Percentiles rank a stretch among this genome's conserved stretches.
These are phyloP conservation scores for Macrobrachium nipponense DNA, from an alignment of 1,140 invertebrate genomes.

Conservation along the genomic window DNA sequence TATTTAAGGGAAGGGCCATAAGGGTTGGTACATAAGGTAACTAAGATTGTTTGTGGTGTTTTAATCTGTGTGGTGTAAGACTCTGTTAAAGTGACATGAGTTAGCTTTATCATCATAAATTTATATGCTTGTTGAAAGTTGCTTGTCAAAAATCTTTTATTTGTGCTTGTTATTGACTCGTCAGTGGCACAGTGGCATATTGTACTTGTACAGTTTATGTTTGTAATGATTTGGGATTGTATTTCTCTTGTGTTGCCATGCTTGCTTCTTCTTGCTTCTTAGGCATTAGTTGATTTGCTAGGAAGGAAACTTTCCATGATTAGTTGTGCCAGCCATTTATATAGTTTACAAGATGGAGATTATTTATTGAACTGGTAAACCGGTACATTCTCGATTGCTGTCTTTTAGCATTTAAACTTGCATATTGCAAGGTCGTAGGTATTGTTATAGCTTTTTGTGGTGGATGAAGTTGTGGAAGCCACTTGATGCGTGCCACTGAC, in stretches of 20 bases:
- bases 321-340: background rate
- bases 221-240: background rate
- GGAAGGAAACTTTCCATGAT: background rate
- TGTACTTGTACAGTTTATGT: background rate
- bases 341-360: background rate
- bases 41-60: no score
- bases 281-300: background rate
- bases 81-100: no score
- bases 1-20: no score
- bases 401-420: constrained; percentile 6
- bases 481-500: constrained; percentile 34
- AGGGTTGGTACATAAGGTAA: no score
- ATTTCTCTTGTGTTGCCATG: no score
- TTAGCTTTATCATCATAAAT: no score
- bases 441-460: constrained; percentile 4
- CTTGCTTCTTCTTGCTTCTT: no score
- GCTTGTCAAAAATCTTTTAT: constrained; percentile 1
- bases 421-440: background rate
- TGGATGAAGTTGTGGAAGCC: background rate
- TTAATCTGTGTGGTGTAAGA: no score
- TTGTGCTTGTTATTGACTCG: constrained; percentile 33
- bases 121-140: background rate
- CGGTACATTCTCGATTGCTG: background rate
- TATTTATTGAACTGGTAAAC: no score
- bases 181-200: constrained; percentile 42